Evolutionary conservation across 2,113 vertebrate genomes (phyloP), one percentile per base, ranked within the genome.

Genomic region (Cryptoleucopteryx plumbea): DNA sequence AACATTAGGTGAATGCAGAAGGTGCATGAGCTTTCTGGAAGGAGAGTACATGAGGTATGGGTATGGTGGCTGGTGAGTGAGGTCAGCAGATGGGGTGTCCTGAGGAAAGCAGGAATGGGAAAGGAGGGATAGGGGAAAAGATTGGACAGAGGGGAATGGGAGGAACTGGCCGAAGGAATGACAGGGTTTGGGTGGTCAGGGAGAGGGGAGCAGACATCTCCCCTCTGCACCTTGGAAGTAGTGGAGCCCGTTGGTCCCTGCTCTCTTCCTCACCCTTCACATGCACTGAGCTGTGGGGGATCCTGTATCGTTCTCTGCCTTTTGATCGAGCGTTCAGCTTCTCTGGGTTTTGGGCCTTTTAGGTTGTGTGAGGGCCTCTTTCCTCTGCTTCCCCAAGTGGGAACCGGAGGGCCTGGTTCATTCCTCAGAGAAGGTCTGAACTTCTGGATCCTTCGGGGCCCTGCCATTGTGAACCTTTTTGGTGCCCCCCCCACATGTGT

Each of bases 401-500:
- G 70, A 96, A 82, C 61, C 2, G 2, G 25, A 79, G 40, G 10
- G 52, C 48, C 31, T 90, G 6, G 2, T 52, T 96, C n/a, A 20
- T 91, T 94, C 65, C 53, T 80, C 48, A 74, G 68, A 75, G 71
- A 88, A 80, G 34, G 14, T 65, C 66, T 79, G 45, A 85, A 56
- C 56, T 82, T 75, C 52, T 65, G 48, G 62, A 77, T 91, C 36
- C 34, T 93, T 89, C 45, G 48, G 17, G 56, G 31, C 62, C 8
- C 8, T 94, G 62, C 88, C 74, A 48, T 40, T 93, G 66, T 89
- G 82, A 92, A 61, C 58, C 27, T 34, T 90, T 94, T 65, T 77
- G 73, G 34, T 79, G 32, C 23, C 11, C 1, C 1, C 1, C 1
- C 48, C 42, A 31, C 82, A 26, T 1, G 0, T 85, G 73, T 87